Conservation (phyloP, 37 sponge, comb jelly and placozoan species). For the Chondrosia reniformis region DNA sequence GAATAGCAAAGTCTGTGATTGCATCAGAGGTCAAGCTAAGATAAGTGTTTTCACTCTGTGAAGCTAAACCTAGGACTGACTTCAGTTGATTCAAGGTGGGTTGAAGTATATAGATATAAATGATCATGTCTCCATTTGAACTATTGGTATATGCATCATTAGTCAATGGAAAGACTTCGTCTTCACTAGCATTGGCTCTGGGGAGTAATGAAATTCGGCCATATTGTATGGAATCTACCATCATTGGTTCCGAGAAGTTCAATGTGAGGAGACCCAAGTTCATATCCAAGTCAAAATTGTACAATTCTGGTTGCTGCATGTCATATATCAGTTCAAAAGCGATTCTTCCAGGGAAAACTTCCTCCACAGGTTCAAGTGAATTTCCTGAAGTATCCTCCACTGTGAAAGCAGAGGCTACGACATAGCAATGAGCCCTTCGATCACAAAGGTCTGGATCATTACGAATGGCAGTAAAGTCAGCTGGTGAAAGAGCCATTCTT, state of each 20-base stretch:
- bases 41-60: slow-evolving; percentile 49
- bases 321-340: slow-evolving; percentile 61
- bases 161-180: slow-evolving; percentile 44
- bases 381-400: slow-evolving; percentile 67
- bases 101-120: slow-evolving; percentile 45
- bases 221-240: slow-evolving; percentile 39
- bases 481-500: slow-evolving; percentile 21
- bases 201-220: slow-evolving; percentile 49
- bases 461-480: slow-evolving; percentile 62
- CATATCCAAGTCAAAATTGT: slow-evolving; percentile 78
- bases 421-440: slow-evolving; percentile 70
- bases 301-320: slow-evolving; percentile 33
- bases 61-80: slow-evolving; percentile 42
- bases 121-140: slow-evolving; percentile 48
- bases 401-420: slow-evolving; percentile 33
- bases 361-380: slow-evolving; percentile 38
- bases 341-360: slow-evolving; percentile 63
- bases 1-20: slow-evolving; percentile 52
- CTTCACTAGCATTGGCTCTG: slow-evolving; percentile 50
- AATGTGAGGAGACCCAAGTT: slow-evolving; percentile 72
- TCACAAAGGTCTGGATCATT: slow-evolving; percentile 61
- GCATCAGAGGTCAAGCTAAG: slow-evolving; percentile 43
- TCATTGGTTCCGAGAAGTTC: slow-evolving; percentile 77
- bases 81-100: slow-evolving; percentile 64
- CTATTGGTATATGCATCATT: slow-evolving; percentile 24